Evolutionary conservation across 2,113 vertebrate genomes (phyloP).

Genomic region (Hiodon tergisus): DNA sequence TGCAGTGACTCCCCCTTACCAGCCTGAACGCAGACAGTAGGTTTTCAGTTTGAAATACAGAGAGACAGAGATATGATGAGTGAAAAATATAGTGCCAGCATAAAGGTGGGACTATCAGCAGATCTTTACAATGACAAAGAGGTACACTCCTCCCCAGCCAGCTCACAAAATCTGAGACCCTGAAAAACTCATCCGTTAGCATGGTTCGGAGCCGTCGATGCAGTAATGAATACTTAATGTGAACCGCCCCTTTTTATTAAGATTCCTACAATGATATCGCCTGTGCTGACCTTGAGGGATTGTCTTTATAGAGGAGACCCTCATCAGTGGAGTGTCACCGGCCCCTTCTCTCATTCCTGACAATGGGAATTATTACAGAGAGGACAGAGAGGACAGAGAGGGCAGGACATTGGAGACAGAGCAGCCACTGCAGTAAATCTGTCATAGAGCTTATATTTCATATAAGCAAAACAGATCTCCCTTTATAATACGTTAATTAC

Average conservation of each 20-base stretch:
- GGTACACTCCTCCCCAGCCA: constrained; percentile 3
- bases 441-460: no score
- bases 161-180: constrained; percentile 18
- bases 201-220: background rate
- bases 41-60: background rate
- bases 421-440: no score
- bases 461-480: no score
- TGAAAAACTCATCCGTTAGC: background rate
- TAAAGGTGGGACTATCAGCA: background rate
- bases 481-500: no score
- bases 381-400: background rate
- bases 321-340: constrained; percentile 14
- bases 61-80: background rate
- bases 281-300: constrained; percentile 48
- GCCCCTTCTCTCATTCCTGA: background rate
- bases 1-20: background rate
- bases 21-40: background rate
- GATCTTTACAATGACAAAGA: constrained; percentile 7
- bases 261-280: constrained; percentile 36
- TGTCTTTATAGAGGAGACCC: constrained; percentile 20
- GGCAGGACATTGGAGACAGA: no score
- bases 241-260: constrained; percentile 36
- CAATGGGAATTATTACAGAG: background rate
- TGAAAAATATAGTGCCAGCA: background rate
- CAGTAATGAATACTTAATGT: constrained; percentile 59